Base-by-base conservation (phyloP, 1,140 invertebrate species). In the Calosoma granatense region DNA sequence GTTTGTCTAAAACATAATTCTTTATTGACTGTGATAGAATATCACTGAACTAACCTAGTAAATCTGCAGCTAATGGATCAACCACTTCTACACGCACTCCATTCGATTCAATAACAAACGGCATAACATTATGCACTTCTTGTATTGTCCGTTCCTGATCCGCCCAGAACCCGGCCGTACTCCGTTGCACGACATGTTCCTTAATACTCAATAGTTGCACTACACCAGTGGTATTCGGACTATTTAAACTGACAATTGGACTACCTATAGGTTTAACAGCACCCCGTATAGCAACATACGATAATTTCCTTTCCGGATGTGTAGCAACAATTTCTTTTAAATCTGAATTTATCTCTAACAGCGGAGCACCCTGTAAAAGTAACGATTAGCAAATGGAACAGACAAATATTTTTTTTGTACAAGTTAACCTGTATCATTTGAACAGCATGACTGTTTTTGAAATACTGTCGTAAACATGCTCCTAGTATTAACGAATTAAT, bases 151-250 rank as follows among this genome's bases (percentile, higher is more conserved):
- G 77, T 56, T 85, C 81, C 63, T 88, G 82, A 59, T 89, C 84
- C 12, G 83, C 81, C 88, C 88, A 90, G 68, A 88, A 89, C 6
- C 88, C 88, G 41, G 83, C 80, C 14, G 84, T 82, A 36, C 80
- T 84, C 67, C 86, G 77, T 21, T 85, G 81, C 53, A 88, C 77
- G 1, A 87, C 78, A 77, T 89, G 87, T 71, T 90, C 87, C 68
- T 86, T 86, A 58, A 86, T 80, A 63, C 76, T 81, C 56, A 86
- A 70, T 63, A 74, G 78, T 63, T 89, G 87, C 51, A 90, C 71
- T 1, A 90, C 87, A 55, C 87, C 88, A 55, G 81, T 80, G 0
- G 87, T 76, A 55, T 79, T 75, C 47, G 78, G 78, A 65, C 85
- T 82, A 65, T 86, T 80, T 54, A 81, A 76, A 65, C 86, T 88